Evolutionary conservation across 1,140 invertebrate species (phyloP).

Genomic region (Ditylenchus dipsaci): DNA sequence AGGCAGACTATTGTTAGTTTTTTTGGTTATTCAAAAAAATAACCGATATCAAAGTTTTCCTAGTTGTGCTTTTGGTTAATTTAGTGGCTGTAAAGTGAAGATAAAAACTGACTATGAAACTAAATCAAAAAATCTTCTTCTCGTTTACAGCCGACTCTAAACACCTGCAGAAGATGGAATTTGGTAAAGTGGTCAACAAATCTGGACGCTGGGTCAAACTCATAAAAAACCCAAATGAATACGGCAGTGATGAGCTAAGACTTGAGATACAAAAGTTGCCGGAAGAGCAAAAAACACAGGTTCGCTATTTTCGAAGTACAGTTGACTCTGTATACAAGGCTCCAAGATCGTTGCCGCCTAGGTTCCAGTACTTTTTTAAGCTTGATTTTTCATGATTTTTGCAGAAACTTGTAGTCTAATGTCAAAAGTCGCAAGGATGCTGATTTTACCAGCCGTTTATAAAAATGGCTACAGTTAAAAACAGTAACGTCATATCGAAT

Average conservation of each 20-base stretch:
- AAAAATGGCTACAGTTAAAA: no score
- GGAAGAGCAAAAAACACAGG: constrained; percentile 24
- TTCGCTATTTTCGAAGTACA: constrained; percentile 2
- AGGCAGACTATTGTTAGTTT: constrained; percentile 17
- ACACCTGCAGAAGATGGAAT: constrained; percentile 20
- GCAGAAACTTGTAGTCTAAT: no score
- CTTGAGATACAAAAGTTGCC: constrained; percentile 22
- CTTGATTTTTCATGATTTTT: background rate
- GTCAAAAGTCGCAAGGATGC: no score
- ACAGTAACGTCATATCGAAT: no score
- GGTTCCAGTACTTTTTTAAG: background rate
- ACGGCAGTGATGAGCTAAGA: constrained; percentile 29
- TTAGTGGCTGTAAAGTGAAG: no score
- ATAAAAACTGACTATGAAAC: no score
- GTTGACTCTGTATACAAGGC: no score
- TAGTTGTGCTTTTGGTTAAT: no score
- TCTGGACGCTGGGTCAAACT: constrained; percentile 26
- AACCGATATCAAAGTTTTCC: no score
- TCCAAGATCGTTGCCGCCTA: no score
- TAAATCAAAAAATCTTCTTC: constrained; percentile 3
- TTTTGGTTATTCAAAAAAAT: constrained; percentile 18
- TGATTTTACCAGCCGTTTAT: no score
- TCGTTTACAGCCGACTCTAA: constrained; percentile 18
- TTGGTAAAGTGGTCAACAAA: constrained; percentile 29
- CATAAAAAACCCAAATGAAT: constrained; percentile 40